Evolutionary conservation across 2,797 vertebrate genomes (phyloP).

Genomic region (Pseudochirops corinnae): DNA sequence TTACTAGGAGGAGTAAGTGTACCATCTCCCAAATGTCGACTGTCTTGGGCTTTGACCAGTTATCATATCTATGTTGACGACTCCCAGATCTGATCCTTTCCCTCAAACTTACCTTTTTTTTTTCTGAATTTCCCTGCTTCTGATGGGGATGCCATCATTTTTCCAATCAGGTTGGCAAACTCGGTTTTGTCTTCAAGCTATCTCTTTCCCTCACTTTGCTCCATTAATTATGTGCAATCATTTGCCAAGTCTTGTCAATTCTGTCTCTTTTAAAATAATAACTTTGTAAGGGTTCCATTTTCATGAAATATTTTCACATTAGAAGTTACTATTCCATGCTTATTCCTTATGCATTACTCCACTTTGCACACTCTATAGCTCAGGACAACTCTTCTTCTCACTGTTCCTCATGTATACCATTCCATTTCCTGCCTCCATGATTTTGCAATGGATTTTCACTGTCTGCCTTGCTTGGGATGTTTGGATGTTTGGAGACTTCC

Average conservation of each 20-base stretch:
- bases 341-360: background rate
- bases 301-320: background rate
- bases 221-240: background rate
- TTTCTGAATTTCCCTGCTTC: background rate
- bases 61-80: background rate
- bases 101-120: background rate
- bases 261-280: background rate
- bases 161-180: background rate
- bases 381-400: background rate
- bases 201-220: background rate
- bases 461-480: background rate
- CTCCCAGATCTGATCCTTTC: background rate
- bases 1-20: background rate
- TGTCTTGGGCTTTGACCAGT: background rate
- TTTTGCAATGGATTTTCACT: background rate
- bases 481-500: too few relatives aligned
- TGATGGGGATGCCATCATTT: background rate
- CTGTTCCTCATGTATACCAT: background rate
- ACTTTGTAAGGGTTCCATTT: background rate
- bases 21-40: background rate
- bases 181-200: background rate
- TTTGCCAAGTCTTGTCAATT: background rate
- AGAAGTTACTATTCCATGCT: background rate
- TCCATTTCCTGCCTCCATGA: background rate
- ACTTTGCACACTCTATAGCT: background rate